A percentile compares a stretch with the other conserved stretches of the same genome.
These are phyloP conservation scores for Psophia crepitans DNA, from an alignment of 2,113 vertebrate genomes.

Conservation along the genomic window DNA sequence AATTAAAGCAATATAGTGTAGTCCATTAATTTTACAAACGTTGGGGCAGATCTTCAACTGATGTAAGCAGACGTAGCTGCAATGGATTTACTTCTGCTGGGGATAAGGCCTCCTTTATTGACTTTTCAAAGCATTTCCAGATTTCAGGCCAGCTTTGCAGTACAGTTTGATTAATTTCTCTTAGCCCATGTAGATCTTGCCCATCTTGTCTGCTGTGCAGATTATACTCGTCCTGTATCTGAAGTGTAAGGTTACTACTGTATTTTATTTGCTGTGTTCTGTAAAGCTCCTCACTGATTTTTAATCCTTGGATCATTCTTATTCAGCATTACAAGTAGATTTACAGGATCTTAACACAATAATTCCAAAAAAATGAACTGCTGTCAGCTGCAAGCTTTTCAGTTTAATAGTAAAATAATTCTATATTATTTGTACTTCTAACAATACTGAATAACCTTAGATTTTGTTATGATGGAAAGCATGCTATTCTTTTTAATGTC, in stretches of 20 bases:
- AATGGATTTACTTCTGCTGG: background rate
- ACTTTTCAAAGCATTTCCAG: constrained; percentile 27
- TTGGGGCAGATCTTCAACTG: background rate
- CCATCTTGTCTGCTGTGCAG: constrained; percentile 34
- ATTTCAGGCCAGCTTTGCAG: constrained; percentile 9
- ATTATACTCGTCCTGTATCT: constrained; percentile 48
- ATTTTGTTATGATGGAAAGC: constrained; percentile 27
- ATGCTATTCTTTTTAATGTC: constrained; percentile 24
- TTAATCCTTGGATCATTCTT: constrained; percentile 57
- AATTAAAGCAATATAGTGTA: background rate
- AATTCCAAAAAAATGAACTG: constrained; percentile 43
- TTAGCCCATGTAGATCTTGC: constrained; percentile 58
- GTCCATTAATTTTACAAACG: constrained; percentile 19
- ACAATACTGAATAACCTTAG: constrained; percentile 38
- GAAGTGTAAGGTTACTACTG: constrained; percentile 19
- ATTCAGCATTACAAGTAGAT: constrained; percentile 55
- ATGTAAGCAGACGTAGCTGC: background rate
- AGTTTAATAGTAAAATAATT: constrained; percentile 52
- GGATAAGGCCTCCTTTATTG: background rate
- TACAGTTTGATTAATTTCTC: constrained; percentile 68
- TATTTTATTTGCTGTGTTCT: constrained; percentile 29
- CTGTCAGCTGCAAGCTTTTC: constrained; percentile 43
- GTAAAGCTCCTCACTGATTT: constrained; percentile 18
- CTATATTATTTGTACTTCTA: constrained; percentile 36
- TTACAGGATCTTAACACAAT: constrained; percentile 59